These are phyloP conservation scores for Chelonus formosanus DNA, from an alignment of 2,888 invertebrate species.

Conservation along the genomic window DNA sequence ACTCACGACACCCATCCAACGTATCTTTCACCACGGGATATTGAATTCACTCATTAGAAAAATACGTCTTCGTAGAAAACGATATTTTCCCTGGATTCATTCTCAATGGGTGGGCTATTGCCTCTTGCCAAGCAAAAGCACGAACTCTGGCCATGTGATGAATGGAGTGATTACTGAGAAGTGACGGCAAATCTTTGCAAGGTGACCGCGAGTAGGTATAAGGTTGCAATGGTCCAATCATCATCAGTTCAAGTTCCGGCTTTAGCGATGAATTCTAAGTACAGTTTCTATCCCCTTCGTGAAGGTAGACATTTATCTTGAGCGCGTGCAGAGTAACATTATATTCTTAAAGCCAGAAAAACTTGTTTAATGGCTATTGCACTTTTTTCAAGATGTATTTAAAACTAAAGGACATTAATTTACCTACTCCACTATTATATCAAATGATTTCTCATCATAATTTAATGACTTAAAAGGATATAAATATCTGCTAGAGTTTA, in stretches of 20 bases:
- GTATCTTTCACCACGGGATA: conserved; percentile 38
- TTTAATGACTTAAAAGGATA: too few relatives aligned
- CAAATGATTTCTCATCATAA: too few relatives aligned
- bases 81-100: conserved; percentile 33
- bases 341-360: too few relatives aligned
- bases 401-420: too few relatives aligned
- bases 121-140: conserved; percentile 44
- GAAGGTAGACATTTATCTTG: conserved; percentile 13
- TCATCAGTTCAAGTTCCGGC: conserved; percentile 45
- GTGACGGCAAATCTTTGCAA: conserved; percentile 33
- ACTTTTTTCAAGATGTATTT: too few relatives aligned
- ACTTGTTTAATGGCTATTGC: too few relatives aligned
- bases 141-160: conserved; percentile 57
- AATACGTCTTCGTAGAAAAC: conserved; percentile 1
- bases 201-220: conserved; percentile 34
- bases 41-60: conserved; percentile 31
- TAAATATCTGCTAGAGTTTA: too few relatives aligned
- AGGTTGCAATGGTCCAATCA: conserved; percentile 53
- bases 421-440: too few relatives aligned
- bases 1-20: conserved; percentile 12
- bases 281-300: conserved; percentile 20
- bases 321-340: too few relatives aligned
- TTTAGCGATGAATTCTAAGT: conserved; percentile 28
- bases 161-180: conserved; percentile 60
- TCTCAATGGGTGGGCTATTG: conserved; percentile 52